phyloP scores from a whole-genome alignment of 2,888 invertebrate species.

The Cremastinae sp. region DNA sequence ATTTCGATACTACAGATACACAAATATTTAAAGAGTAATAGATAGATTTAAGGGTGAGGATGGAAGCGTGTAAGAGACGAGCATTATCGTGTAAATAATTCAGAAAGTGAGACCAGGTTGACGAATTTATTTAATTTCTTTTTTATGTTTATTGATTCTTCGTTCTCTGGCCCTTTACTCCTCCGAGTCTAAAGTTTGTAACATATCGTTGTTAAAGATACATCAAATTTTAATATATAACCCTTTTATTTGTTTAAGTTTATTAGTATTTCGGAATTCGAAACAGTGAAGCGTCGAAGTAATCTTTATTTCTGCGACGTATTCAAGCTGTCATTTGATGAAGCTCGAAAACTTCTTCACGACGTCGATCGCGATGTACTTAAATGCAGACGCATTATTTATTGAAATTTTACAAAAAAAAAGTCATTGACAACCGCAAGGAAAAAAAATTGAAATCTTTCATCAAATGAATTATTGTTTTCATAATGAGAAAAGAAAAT shows the following conservation, averaged over 20 bases:
- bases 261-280: constrained; percentile 51
- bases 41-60: constrained; percentile 61
- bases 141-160: constrained; percentile 4
- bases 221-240: constrained; percentile 64
- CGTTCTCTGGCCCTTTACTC: constrained; percentile 1
- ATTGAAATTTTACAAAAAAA: background rate
- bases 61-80: constrained; percentile 43
- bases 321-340: constrained; percentile 34
- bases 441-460: background rate
- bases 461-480: background rate
- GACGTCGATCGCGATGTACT: constrained; percentile 17
- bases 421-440: background rate
- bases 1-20: constrained; percentile 58
- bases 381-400: constrained; percentile 27
- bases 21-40: constrained; percentile 56
- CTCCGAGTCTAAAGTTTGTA: constrained; percentile 68
- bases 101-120: constrained; percentile 35
- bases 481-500: background rate
- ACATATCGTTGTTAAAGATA: constrained; percentile 69
- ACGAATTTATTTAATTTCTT: constrained; percentile 34
- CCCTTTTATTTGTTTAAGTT: constrained; percentile 60
- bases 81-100: constrained; percentile 42
- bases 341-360: constrained; percentile 8
- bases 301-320: background rate
- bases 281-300: background rate